Evolutionary conservation across 2,797 vertebrate species (phyloP), one percentile per base, ranked within the genome.

Genomic region (Chaunax sp.): DNA sequence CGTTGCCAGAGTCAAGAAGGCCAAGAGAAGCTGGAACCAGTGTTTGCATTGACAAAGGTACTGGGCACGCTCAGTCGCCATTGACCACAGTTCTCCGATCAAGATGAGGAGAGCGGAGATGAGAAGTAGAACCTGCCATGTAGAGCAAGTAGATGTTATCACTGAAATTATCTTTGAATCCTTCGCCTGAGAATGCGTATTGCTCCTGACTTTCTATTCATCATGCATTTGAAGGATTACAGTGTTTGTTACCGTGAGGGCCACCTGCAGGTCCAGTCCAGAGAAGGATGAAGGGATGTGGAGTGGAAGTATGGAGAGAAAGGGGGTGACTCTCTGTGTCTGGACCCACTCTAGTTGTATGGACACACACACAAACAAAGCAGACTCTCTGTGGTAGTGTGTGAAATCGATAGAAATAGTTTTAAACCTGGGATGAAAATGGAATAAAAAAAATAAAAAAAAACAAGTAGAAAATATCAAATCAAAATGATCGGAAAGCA

Each of bases 331-430:
- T 55, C 44, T 70, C 12, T 72, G 75, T 3, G 47, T 58, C 15
- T 38, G 43, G 33, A 75, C 30, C 72, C 73, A 78, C 66, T 90
- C 64, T 0, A 94, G 61, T 10, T 72, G 75, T 26, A 94, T 15
- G 28, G 89, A 93, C 37, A 94, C 87, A 18, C 89, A 90, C 57
- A 93, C 65, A 62, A 93, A 90, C 37, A 94, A 77, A 26, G 70
- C 83, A 3, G 91, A 93, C 76, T 91, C 90, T 60, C 75, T 86
- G 81, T 94, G 92, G 82, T 90, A 89, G 67, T 93, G 94, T 25
- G 93, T 93, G 69, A 94, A 94, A 78, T 94, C 92, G 2, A 95
- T 40, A 12, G 86, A 84, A 26, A 94, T 28, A 23, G 73, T 23
- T 64, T 81, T 76, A 64, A 80, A 87, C 77, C 93, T 94, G 77